These are phyloP conservation scores for Gorilla gorilla DNA, from an alignment of 2,113 vertebrate species.

Conservation along the genomic window DNA sequence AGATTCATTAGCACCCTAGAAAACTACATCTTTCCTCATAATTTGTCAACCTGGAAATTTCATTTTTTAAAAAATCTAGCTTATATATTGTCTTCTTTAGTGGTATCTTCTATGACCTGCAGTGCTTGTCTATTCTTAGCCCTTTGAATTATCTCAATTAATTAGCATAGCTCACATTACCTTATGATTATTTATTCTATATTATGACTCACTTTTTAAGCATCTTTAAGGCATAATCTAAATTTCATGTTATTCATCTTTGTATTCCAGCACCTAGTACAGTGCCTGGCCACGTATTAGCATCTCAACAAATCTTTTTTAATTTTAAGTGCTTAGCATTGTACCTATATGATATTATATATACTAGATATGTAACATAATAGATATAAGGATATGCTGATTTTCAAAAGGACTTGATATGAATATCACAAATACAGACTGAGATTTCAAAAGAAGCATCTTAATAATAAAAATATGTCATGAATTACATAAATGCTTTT, in stretches of 20 bases:
- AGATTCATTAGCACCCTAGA: not conserved
- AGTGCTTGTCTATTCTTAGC: not conserved
- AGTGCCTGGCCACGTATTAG: not conserved
- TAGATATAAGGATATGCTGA: not conserved
- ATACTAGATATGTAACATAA: not conserved
- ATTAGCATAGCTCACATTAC: not conserved
- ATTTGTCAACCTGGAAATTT: not conserved
- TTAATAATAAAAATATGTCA: not conserved
- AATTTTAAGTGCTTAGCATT: not conserved
- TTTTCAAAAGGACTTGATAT: not conserved
- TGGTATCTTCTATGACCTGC: not conserved
- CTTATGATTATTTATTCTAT: not conserved
- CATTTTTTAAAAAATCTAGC: not conserved
- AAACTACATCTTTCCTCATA: rapidly evolving
- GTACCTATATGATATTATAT: not conserved
- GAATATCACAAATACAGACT: not conserved
- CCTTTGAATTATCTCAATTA: not conserved
- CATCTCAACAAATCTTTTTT: not conserved
- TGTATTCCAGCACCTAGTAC: not conserved
- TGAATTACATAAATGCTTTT: not conserved
- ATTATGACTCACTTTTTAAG: not conserved
- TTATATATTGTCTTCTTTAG: not conserved
- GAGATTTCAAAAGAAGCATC: not conserved
- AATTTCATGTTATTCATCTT: not conserved
- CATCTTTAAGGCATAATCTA: not conserved